Percentiles rank a stretch among this genome's conserved stretches.
These are phyloP conservation scores for Limnephilus auricula DNA, from an alignment of 2,888 invertebrate species.

Conservation along the genomic window DNA sequence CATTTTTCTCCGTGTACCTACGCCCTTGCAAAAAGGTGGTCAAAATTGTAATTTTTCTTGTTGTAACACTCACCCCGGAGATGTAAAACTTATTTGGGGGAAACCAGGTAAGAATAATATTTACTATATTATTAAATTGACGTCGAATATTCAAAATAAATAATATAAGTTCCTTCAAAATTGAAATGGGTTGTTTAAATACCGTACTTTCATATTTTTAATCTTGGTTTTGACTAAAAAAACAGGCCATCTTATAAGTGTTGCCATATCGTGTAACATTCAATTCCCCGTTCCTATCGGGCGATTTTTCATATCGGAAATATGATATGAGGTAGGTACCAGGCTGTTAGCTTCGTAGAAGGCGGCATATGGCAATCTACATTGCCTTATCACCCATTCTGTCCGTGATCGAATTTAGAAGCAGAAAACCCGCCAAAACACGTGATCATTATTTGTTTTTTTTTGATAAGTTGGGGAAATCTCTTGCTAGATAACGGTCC, in stretches of 20 bases:
- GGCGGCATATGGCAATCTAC: constrained; percentile 62
- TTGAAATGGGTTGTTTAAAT: not conserved
- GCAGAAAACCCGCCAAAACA: constrained; percentile 39
- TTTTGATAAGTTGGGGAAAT: not conserved
- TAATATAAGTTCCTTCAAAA: not conserved
- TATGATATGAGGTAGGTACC: constrained; percentile 49
- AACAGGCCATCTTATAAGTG: constrained; percentile 5
- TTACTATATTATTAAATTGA: not conserved
- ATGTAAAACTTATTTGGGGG: not conserved
- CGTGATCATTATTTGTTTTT: not conserved
- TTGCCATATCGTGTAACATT: constrained; percentile 47
- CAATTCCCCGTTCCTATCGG: constrained; percentile 54
- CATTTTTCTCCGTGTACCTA: too few relatives aligned
- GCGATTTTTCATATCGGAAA: constrained; percentile 62
- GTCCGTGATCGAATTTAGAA: constrained; percentile 54
- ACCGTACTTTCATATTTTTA: not conserved
- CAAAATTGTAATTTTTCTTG: too few relatives aligned
- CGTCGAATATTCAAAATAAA: not conserved
- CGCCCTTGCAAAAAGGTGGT: too few relatives aligned
- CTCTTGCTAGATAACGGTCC: not conserved
- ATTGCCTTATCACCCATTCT: constrained; percentile 61
- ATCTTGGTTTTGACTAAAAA: not conserved
- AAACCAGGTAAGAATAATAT: not conserved
- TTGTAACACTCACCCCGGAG: not conserved
- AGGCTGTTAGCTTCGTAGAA: constrained; percentile 31